A percentile compares a stretch with the other conserved stretches of the same genome.
Evolutionary conservation across 2,888 invertebrate genomes (phyloP).

Genomic region (Sphecodes monilicornis): DNA sequence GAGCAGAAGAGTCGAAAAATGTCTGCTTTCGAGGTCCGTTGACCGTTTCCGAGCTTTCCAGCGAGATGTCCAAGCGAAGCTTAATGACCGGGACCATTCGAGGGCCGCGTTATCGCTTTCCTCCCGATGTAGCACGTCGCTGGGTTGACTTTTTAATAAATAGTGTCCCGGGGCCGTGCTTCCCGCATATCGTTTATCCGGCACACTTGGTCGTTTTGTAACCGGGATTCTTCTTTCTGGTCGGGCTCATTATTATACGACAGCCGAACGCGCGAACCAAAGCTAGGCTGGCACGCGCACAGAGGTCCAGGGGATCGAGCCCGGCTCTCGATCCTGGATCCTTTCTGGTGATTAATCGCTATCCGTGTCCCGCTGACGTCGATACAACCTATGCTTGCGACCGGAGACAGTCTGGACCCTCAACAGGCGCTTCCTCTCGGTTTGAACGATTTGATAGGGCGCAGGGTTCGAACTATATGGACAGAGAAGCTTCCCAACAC

Average conservation of each 20-base stretch:
- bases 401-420: constrained; percentile 41
- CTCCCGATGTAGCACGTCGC: constrained; percentile 82
- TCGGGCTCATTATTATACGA: constrained; percentile 64
- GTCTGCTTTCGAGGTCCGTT: not conserved
- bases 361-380: constrained; percentile 76
- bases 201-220: constrained; percentile 68
- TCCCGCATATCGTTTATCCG: constrained; percentile 68
- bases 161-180: constrained; percentile 72
- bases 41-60: constrained; percentile 7
- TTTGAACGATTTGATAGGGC: not conserved
- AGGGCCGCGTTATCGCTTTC: constrained; percentile 83
- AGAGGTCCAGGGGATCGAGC: constrained; percentile 29
- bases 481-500: not conserved
- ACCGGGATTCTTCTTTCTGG: constrained; percentile 64
- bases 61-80: constrained; percentile 63
- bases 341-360: constrained; percentile 81
- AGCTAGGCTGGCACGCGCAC: constrained; percentile 59
- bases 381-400: constrained; percentile 63
- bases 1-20: not conserved
- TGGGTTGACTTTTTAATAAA: constrained; percentile 79
- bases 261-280: constrained; percentile 54
- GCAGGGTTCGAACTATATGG: not conserved
- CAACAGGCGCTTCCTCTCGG: constrained; percentile 6
- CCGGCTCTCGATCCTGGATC: constrained; percentile 45
- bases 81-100: constrained; percentile 79